A percentile compares a stretch with the other conserved stretches of the same genome.
Conservation (phyloP, 1,140 invertebrate species). For the Drosophila ogumai region DNA sequence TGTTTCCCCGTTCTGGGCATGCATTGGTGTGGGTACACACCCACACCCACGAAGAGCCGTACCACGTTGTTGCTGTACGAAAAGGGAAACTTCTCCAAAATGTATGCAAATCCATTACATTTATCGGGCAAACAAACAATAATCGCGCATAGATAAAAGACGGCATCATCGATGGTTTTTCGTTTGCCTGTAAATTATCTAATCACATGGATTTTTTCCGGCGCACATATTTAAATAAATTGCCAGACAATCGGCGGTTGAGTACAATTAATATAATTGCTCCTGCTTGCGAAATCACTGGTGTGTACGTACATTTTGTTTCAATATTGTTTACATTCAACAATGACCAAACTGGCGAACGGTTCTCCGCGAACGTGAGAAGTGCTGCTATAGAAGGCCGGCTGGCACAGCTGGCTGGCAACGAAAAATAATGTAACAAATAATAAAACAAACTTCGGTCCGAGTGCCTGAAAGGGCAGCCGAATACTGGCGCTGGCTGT, state of each 20-base stretch:
- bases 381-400: slow-evolving; percentile 27
- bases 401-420: slow-evolving; percentile 22
- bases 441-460: slow-evolving; percentile 52
- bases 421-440: slow-evolving; percentile 38
- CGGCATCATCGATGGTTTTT: slow-evolving; percentile 28
- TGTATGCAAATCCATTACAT: slow-evolving; percentile 28
- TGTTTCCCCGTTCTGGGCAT: slow-evolving; percentile 5
- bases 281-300: slow-evolving; percentile 5
- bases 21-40: slow-evolving; percentile 2
- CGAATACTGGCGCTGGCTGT: slow-evolving; percentile 56
- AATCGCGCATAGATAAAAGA: slow-evolving; percentile 34
- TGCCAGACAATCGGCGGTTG: slow-evolving; percentile 28
- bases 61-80: slow-evolving; percentile 28
- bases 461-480: slow-evolving; percentile 60
- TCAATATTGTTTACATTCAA: slow-evolving; percentile 60
- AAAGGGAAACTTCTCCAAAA: slow-evolving; percentile 19
- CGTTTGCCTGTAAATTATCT: slow-evolving; percentile 69
- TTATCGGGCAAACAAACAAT: slow-evolving; percentile 31
- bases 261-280: slow-evolving; percentile 43
- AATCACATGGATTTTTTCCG: slow-evolving; percentile 63
- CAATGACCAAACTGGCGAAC: slow-evolving; percentile 37
- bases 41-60: not conserved
- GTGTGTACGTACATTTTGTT: slow-evolving; percentile 38
- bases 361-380: slow-evolving; percentile 35
- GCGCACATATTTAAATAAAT: slow-evolving; percentile 25